Conservation (phyloP, 2,113 vertebrate genomes). For the Petroica traversi region DNA sequence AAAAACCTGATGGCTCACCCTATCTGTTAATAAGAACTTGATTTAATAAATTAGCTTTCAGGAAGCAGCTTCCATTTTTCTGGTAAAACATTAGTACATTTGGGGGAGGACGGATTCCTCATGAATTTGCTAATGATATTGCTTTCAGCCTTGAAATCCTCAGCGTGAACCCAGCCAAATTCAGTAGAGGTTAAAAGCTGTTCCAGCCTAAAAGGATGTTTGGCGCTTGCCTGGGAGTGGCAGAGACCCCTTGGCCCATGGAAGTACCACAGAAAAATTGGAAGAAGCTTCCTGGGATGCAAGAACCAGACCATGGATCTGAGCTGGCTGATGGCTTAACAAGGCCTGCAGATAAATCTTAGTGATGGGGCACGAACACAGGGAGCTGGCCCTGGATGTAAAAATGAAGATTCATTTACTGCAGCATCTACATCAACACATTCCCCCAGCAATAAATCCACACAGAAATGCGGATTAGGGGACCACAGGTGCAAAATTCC, state of each 20-base stretch:
- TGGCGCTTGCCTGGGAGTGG: not conserved
- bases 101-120: not conserved
- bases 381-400: not conserved
- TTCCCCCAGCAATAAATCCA: not conserved
- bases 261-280: not conserved
- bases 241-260: not conserved
- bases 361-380: not conserved
- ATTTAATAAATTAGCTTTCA: constrained; percentile 40
- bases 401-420: not conserved
- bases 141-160: constrained; percentile 6
- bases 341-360: not conserved
- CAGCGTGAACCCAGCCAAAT: not conserved
- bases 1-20: not conserved
- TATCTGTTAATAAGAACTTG: not conserved
- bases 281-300: not conserved
- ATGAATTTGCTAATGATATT: constrained; percentile 32
- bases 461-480: not conserved
- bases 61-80: constrained; percentile 27
- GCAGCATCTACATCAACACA: not conserved
- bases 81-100: constrained; percentile 22
- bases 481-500: not conserved
- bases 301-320: not conserved
- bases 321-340: not conserved
- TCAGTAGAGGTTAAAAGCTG: constrained; percentile 1
- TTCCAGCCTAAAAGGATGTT: not conserved